Percentiles rank a stretch among this genome's conserved stretches.
These are phyloP conservation scores for Caenorhabditis briggsae DNA, from an alignment of 1,140 invertebrate genomes.

Conservation along the genomic window DNA sequence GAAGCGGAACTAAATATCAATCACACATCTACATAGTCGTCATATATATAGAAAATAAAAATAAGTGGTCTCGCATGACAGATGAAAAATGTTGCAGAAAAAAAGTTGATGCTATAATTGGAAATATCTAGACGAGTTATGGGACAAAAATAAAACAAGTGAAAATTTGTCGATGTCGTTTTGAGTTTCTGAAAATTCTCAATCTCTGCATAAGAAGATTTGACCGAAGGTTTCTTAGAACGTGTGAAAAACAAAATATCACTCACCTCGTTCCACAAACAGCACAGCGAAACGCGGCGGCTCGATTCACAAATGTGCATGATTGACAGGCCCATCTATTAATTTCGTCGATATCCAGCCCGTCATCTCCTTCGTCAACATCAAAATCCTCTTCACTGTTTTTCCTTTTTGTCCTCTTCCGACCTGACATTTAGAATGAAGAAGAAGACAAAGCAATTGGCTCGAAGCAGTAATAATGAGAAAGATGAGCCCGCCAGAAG, in stretches of 20 bases:
- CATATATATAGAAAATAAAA: neutral
- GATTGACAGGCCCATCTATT: slow-evolving; percentile 46
- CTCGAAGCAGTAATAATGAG: slow-evolving; percentile 34
- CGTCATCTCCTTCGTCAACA: slow-evolving; percentile 15
- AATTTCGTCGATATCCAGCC: slow-evolving; percentile 6
- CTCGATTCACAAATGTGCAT: slow-evolving; percentile 37
- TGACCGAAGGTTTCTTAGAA: no score
- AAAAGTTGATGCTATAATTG: no score
- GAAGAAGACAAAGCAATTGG: neutral
- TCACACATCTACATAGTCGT: slow-evolving; percentile 16
- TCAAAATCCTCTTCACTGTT: slow-evolving; percentile 42
- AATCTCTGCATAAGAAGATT: no score
- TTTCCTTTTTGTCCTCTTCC: slow-evolving; percentile 37
- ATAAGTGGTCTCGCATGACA: slow-evolving; percentile 14
- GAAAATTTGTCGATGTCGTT: neutral
- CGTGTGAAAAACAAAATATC: neutral
- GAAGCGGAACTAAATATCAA: slow-evolving; percentile 27
- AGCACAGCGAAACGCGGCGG: slow-evolving; percentile 2
- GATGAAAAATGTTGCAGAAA: slow-evolving; percentile 11
- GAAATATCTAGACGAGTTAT: neutral
- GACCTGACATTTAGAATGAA: slow-evolving; percentile 1
- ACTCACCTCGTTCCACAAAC: slow-evolving; percentile 38
- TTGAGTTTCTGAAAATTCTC: no score
- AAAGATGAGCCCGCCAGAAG: no score
- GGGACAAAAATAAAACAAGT: neutral